These are phyloP conservation scores for Sweltsa coloradensis DNA, from an alignment of 1,140 invertebrate species.

Conservation along the genomic window DNA sequence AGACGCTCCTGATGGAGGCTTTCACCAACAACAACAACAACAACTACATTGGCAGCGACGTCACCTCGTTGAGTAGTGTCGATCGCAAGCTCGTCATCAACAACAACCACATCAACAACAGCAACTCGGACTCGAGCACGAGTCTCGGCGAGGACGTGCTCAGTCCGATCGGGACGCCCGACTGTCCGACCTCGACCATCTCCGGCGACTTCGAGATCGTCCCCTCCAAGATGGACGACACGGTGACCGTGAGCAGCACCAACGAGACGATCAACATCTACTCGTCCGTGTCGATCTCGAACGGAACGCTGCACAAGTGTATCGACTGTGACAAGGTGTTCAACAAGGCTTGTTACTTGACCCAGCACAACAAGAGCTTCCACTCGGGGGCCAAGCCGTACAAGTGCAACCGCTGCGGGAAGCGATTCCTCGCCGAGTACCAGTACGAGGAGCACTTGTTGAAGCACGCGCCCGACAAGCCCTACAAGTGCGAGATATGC, in stretches of 20 bases:
- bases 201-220: neutral
- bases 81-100: neutral
- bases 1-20: neutral
- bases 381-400: slow-evolving; percentile 75
- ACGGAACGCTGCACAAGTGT: slow-evolving; percentile 47
- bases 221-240: neutral
- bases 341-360: slow-evolving; percentile 75
- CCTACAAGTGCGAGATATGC: slow-evolving; percentile 77
- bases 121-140: neutral
- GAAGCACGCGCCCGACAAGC: slow-evolving; percentile 74
- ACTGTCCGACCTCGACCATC: slow-evolving; percentile 8
- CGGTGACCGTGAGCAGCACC: neutral
- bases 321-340: slow-evolving; percentile 46
- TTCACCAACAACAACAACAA: neutral
- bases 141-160: neutral
- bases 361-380: slow-evolving; percentile 81
- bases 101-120: neutral
- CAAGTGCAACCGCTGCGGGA: slow-evolving; percentile 73
- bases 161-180: slow-evolving; percentile 7
- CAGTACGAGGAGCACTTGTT: slow-evolving; percentile 49
- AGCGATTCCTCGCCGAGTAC: slow-evolving; percentile 57
- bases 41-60: neutral
- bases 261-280: neutral
- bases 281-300: slow-evolving; percentile 21
- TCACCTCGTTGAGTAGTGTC: too few species aligned